Evolutionary conservation across 2,797 vertebrate species (phyloP), one percentile per base, ranked within the genome.

Genomic region (Gadopsis marmoratus): DNA sequence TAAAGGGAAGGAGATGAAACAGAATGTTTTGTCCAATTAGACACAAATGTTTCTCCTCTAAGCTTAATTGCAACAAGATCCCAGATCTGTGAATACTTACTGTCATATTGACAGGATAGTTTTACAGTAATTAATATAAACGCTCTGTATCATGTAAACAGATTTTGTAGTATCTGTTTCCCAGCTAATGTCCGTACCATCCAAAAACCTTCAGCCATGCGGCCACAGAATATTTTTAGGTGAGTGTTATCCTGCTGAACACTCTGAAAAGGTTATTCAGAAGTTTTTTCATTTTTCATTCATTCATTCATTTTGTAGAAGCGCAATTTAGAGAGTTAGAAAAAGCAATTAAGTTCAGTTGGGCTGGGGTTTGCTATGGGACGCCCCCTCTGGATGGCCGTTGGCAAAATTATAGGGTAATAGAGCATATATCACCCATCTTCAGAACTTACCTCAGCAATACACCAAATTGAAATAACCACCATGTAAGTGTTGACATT

Each of bases 71-170:
- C 77, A 68, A 71, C 31, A 39, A 39, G 37, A 39, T 13, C 58
- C 9, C 2, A 41, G 72, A 83, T 81, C n/a, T 43, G 48, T 71
- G 58, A 48, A 68, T 3, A 1, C 26, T 6, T 50, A 76, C 56
- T 81, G 41, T 74, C 26, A 48, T 26, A 45, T 50, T 75, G 78
- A 79, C 67, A 53, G 35, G 39, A 51, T 64, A 0, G 45, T 71
- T 74, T 76, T 68, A 76, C 31, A 61, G 59, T 35, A 77, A 76
- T 76, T 61, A 82, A 64, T 70, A 60, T 43, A 41, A 83, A 59
- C 1, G 7, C 19, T 71, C 13, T 31, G 43, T 35, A 35, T 35
- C 35, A 35, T 35, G 6, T 35, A 35, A 35, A 0, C 2, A 41
- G 53, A 55, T 4, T 31, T 61, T 23, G 0, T 9, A 68, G 53